A percentile compares a stretch with the other conserved stretches of the same genome.
Evolutionary conservation across 2,888 invertebrate species (phyloP).

Genomic region (Orchesella flavescens): DNA sequence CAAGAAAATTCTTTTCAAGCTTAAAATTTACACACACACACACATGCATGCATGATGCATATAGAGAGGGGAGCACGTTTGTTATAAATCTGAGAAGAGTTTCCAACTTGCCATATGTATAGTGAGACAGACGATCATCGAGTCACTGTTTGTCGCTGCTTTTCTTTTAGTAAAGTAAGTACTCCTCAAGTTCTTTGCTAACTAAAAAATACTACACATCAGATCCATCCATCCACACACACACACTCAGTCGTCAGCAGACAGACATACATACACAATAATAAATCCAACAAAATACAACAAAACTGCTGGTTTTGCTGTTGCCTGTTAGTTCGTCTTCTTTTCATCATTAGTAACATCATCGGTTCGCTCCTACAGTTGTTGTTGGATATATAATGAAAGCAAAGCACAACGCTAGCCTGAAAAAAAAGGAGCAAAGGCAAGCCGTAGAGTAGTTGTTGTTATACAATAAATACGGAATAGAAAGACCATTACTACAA

Average conservation of each 20-base stretch:
- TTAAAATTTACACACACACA: conserved; percentile 45
- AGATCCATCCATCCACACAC: conserved; percentile 53
- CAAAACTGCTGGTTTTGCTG: conserved; percentile 57
- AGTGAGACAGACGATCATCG: conserved; percentile 56
- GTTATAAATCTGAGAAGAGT: conserved; percentile 39
- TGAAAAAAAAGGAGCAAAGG: conserved; percentile 45
- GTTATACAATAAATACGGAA: conserved; percentile 39
- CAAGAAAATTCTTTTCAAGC: conserved; percentile 49
- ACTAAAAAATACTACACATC: conserved; percentile 36
- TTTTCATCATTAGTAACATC: conserved; percentile 58
- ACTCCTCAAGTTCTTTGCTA: conserved; percentile 25
- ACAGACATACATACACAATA: conserved; percentile 40
- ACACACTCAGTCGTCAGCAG: conserved; percentile 34
- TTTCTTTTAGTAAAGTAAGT: conserved; percentile 39
- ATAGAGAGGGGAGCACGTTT: conserved; percentile 39
- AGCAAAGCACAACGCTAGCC: conserved; percentile 47
- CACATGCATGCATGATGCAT: conserved; percentile 9
- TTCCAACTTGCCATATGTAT: conserved; percentile 45
- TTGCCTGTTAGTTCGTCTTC: conserved; percentile 53
- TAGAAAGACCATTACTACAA: conserved; percentile 51
- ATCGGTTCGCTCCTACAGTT: conserved; percentile 41
- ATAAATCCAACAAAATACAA: conserved; percentile 46
- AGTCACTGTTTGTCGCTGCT: conserved; percentile 61
- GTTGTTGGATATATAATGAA: conserved; percentile 55
- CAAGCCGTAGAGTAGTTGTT: conserved; percentile 41